Evolutionary conservation across 2,888 invertebrate genomes (phyloP), one percentile per base, ranked within the genome.

Genomic region (Chloromyia formosa): DNA sequence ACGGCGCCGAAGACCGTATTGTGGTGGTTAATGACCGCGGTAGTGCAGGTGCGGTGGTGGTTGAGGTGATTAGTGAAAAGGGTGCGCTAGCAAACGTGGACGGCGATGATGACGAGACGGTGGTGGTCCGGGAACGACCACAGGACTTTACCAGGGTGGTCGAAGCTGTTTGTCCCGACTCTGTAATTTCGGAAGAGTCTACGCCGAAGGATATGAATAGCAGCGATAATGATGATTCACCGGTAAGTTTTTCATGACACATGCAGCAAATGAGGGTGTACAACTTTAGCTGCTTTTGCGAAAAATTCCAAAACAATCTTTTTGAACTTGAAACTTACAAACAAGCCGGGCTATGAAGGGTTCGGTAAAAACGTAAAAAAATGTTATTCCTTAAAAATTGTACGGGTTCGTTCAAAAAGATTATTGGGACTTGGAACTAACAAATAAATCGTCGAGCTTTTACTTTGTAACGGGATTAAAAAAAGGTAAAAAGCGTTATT

Each of bases 171-270:
- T 80, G 82, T 40, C 82, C 84, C 18, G 84, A 82, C 71, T 84
- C 84, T 23, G 81, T 84, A 16, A 82, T 85, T 23, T 85, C 85
- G 7, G 82, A 84, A 58, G 85, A 84, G 79, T 84, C 85, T 14
- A 82, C 82, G 35, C 84, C 84, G 3, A 80, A 81, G 77, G 84
- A 83, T 74, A 80, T 84, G 79, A 80, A 80, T 7, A 35, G 27
- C 3, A 80, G 79, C 18, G 75, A 69, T 40, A 53, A 27, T 22
- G 75, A 68, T 69, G 73, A 61, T 71, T 71, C 71, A 56, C 56
- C 71, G 71, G 71, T 71, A 56, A 71, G 71, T 71, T 14, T 61
- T 61, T 61, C 27, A 35, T n/a, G n/a, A n/a, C n/a, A n/a, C 16
- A 12, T n/a, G n/a, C n/a, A n/a, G n/a, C n/a, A n/a, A n/a, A n/a